Base-by-base conservation (phyloP, 2,113 vertebrate genomes). In the Myotis brandtii region DNA sequence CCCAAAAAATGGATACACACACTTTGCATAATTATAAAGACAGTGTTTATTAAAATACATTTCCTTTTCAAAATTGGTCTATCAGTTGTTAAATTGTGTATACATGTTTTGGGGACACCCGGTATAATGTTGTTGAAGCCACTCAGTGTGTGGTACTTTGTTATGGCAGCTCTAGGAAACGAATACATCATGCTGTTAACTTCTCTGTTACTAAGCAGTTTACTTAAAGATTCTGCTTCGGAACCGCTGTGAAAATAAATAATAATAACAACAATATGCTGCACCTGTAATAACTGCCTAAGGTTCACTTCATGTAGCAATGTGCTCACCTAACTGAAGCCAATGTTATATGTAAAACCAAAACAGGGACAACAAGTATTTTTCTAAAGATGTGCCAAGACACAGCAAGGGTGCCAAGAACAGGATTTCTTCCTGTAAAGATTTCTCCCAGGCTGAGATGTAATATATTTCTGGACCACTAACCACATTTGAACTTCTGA, bases 381-480 rank as follows among this genome's bases (percentile, higher is more conserved):
- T 96, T 72, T 17, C 46, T 43, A 64, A 81, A 20, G 21, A 7
- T 87, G 11, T 85, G 54, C 46, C 81, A 88, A 34, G 14, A 46
- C 32, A 1, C 4, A 30, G 3, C 7, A 37, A 12, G 10, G 0
- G 6, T 62, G 25, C 46, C 75, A 37, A 77, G 67, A 89, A 75
- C 14, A 95, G 40, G 32, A 67, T 76, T 92, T 81, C 25, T 89
- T 89, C 27, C 79, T 72, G 9, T n/a, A 40, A 52, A 25, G 9
- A 2, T 77, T 93, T 70, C 62, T 96, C 13, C 18, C 1, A 40
- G 27, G 14, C 79, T 89, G 56, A 81, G 7, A 30, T 85, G 20
- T 48, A 91, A 69, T 40, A 50, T 46, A 85, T 95, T 94, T 93
- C 69, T 94, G 43, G 93, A 83, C 16, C 37, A 80, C 25, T 91